Evolutionary conservation across 2,888 invertebrate genomes (phyloP).

Genomic region (Sminthurinus aureus): DNA sequence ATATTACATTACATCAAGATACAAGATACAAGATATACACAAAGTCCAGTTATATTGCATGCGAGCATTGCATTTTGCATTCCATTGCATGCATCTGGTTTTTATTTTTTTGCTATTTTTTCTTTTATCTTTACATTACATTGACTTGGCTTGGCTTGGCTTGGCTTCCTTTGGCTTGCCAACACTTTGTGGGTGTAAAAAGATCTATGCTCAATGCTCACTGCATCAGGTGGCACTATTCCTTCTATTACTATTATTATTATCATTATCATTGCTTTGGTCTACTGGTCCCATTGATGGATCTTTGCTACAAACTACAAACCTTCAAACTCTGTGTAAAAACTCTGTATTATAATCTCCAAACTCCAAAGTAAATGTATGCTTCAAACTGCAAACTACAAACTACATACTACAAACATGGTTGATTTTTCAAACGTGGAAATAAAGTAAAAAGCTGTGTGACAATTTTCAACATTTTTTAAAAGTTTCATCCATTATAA

Average conservation of each 20-base stretch:
- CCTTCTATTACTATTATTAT: conserved; percentile 12
- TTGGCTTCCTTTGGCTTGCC: background rate
- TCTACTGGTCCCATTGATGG: conserved; percentile 41
- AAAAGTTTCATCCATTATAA: no score
- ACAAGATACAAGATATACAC: background rate
- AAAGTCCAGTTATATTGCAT: background rate
- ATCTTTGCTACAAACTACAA: background rate
- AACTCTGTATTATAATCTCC: no score
- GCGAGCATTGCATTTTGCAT: background rate
- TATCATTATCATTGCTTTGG: background rate
- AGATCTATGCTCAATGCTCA: background rate
- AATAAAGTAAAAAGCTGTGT: no score
- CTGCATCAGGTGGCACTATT: conserved; percentile 33
- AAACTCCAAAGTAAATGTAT: no score
- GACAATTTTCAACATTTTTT: no score
- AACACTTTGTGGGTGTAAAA: no score
- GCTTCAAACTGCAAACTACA: no score
- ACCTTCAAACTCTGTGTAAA: no score
- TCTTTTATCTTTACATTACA: background rate
- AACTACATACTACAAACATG: no score
- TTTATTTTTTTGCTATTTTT: background rate
- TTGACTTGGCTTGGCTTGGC: no score
- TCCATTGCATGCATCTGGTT: conserved; percentile 4
- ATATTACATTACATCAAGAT: background rate
- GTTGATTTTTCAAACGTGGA: no score